Conservation (phyloP, 2,797 vertebrate species). For the Carcharodon carcharias region DNA sequence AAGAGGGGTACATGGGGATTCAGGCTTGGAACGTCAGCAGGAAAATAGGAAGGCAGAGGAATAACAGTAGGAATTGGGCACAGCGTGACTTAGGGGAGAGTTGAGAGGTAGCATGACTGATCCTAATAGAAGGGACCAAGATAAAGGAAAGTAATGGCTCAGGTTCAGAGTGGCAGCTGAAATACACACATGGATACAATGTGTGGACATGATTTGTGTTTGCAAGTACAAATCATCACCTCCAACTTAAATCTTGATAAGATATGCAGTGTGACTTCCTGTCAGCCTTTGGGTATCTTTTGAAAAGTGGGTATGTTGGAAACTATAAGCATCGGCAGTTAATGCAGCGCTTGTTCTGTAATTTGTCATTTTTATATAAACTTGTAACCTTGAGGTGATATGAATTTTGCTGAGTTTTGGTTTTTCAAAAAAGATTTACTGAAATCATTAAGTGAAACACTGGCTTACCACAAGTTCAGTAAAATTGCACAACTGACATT, state of each 20-base stretch:
- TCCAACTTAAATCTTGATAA: neutral
- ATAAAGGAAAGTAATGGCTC: neutral
- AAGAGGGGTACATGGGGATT: neutral
- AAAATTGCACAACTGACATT: neutral
- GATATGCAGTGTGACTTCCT: neutral
- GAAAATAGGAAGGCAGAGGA: neutral
- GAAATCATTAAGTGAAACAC: neutral
- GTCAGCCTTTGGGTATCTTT: neutral
- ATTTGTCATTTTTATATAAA: constrained; percentile 6
- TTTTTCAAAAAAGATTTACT: neutral
- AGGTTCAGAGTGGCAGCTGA: neutral
- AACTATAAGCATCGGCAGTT: neutral
- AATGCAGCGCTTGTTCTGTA: neutral
- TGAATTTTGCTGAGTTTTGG: neutral
- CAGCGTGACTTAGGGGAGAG: neutral
- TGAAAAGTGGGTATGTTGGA: neutral
- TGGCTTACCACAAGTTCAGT: neutral
- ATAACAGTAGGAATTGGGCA: neutral
- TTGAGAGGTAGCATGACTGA: neutral
- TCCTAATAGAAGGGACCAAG: neutral
- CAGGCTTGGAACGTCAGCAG: neutral
- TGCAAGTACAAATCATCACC: neutral
- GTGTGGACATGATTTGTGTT: neutral
- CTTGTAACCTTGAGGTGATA: neutral
- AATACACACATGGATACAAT: neutral